Conservation (phyloP, 2,888 invertebrate species). For the Xestobium rufovillosum region DNA sequence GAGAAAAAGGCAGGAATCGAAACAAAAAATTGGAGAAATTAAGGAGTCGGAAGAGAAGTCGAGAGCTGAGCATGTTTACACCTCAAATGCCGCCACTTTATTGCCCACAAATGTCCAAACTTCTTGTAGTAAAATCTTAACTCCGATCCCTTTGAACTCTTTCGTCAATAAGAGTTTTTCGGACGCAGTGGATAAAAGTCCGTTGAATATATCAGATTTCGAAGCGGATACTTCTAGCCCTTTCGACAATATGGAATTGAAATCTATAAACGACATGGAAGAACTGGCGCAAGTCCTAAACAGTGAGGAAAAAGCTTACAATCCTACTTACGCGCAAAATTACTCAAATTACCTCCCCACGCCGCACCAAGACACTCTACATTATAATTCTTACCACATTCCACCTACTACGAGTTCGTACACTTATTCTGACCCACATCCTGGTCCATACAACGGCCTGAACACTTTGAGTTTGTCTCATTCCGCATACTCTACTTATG, state of each 20-base stretch:
- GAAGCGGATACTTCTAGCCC: slow-evolving; percentile 88
- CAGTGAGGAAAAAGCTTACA: slow-evolving; percentile 25
- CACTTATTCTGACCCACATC: too few species aligned
- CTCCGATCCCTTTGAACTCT: slow-evolving; percentile 41
- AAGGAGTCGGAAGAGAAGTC: slow-evolving; percentile 21
- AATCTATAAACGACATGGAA: slow-evolving; percentile 88
- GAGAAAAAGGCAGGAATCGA: slow-evolving; percentile 44
- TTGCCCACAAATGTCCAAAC: slow-evolving; percentile 34
- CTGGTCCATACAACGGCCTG: background rate
- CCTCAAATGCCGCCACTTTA: slow-evolving; percentile 24
- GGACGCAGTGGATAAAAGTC: slow-evolving; percentile 32
- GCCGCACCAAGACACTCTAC: background rate
- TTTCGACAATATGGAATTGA: slow-evolving; percentile 87
- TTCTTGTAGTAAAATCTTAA: slow-evolving; percentile 40
- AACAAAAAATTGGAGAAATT: slow-evolving; percentile 20
- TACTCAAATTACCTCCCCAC: too few species aligned
- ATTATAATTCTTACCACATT: background rate
- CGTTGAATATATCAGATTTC: slow-evolving; percentile 66
- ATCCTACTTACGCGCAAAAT: slow-evolving; percentile 5
- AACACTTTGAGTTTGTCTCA: background rate
- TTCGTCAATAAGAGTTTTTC: slow-evolving; percentile 18
- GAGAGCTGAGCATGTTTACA: background rate
- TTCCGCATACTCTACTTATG: background rate
- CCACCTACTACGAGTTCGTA: background rate
- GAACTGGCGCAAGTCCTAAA: slow-evolving; percentile 74